Evolutionary conservation across 2,888 invertebrate genomes (phyloP).

Genomic region (Parnassius glacialis): DNA sequence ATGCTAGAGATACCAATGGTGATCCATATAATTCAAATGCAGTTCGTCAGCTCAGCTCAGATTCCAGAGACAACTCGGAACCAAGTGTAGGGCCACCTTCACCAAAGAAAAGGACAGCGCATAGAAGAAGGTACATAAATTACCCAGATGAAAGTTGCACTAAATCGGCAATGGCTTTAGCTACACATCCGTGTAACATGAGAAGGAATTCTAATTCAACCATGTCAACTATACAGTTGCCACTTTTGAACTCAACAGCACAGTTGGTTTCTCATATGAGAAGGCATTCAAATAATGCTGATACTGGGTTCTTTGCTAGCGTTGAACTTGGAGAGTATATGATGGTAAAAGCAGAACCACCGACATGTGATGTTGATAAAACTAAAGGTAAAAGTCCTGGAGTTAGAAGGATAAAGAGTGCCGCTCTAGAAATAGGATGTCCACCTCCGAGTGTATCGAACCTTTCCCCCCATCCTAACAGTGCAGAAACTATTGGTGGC

Average conservation of each 20-base stretch:
- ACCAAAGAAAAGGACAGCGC: constrained; percentile 65
- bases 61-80: constrained; percentile 77
- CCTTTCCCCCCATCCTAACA: constrained; percentile 90
- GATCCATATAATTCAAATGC: constrained; percentile 78
- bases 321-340: constrained; percentile 77
- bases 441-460: constrained; percentile 85
- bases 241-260: constrained; percentile 72
- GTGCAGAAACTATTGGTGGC: constrained; percentile 88
- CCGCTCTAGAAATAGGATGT: constrained; percentile 86
- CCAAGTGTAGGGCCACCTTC: constrained; percentile 73
- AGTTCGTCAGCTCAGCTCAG: constrained; percentile 76
- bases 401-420: constrained; percentile 85
- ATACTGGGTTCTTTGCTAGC: constrained; percentile 80
- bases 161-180: constrained; percentile 73
- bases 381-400: constrained; percentile 81
- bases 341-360: constrained; percentile 76
- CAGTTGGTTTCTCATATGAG: constrained; percentile 77
- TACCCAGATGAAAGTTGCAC: constrained; percentile 75
- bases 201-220: constrained; percentile 82
- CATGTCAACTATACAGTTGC: constrained; percentile 82
- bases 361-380: constrained; percentile 65
- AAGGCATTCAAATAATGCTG: constrained; percentile 83
- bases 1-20: constrained; percentile 61
- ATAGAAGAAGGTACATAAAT: constrained; percentile 65
- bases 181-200: constrained; percentile 75